These are phyloP conservation scores for Orchesellides sinensis DNA, from an alignment of 2,888 invertebrate genomes.

Conservation along the genomic window DNA sequence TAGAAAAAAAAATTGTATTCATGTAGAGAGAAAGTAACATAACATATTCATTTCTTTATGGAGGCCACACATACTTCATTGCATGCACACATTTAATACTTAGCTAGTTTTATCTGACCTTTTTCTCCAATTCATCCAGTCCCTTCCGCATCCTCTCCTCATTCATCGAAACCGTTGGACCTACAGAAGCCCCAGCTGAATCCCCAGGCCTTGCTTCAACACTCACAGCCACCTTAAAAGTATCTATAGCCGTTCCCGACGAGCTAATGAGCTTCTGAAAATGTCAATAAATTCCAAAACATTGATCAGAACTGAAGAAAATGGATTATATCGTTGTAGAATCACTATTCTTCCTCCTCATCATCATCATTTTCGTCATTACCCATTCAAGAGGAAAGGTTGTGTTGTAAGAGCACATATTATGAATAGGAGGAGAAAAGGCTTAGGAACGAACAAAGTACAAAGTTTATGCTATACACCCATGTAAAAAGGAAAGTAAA, in stretches of 20 bases:
- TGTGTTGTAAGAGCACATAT: no score
- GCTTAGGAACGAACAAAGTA: not conserved
- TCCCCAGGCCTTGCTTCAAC: slow-evolving; percentile 66
- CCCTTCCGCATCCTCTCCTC: slow-evolving; percentile 73
- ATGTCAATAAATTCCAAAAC: slow-evolving; percentile 61
- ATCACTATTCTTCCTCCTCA: slow-evolving; percentile 17
- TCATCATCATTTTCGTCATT: slow-evolving; percentile 50
- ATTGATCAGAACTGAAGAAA: slow-evolving; percentile 33
- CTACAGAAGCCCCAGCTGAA: slow-evolving; percentile 37
- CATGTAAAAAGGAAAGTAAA: not conserved
- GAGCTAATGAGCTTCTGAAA: slow-evolving; percentile 64
- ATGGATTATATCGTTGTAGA: not conserved
- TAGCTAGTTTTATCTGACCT: slow-evolving; percentile 58
- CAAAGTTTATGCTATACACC: not conserved
- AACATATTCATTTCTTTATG: slow-evolving; percentile 15
- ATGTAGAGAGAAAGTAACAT: no score
- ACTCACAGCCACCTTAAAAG: slow-evolving; percentile 59
- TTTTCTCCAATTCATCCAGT: slow-evolving; percentile 72
- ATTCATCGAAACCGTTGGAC: slow-evolving; percentile 66
- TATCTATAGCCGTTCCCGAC: slow-evolving; percentile 55
- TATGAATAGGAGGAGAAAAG: not conserved
- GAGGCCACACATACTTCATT: no score
- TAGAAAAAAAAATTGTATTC: no score
- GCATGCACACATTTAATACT: not conserved
- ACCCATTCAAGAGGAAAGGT: slow-evolving; percentile 33